Conservation (phyloP, 2,113 vertebrate genomes). For the Phaetusa simplex region DNA sequence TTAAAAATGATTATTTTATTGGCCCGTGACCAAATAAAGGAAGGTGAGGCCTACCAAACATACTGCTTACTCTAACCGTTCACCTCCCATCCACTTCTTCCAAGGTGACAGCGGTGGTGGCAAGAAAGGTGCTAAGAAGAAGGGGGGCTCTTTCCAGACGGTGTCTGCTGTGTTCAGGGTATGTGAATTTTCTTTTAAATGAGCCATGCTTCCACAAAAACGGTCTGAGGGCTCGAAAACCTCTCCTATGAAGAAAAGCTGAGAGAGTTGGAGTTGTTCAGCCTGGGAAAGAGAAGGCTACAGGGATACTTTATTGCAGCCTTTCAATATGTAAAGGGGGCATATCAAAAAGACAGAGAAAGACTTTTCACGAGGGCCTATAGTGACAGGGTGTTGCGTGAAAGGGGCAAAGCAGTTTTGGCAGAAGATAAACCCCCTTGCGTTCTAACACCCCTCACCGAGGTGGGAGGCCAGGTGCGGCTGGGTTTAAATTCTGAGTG, state of each 20-base stretch:
- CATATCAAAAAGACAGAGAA: background rate
- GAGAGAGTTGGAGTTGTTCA: background rate
- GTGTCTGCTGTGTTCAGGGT: constrained; percentile 89
- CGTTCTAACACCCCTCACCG: too few species aligned
- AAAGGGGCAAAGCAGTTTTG: too few species aligned
- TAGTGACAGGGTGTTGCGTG: background rate
- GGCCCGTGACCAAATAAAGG: background rate
- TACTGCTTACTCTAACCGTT: background rate
- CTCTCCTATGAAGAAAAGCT: background rate
- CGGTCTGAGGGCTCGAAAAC: background rate
- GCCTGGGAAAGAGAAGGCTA: background rate
- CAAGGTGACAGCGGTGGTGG: constrained; percentile 56
- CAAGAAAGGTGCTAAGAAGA: constrained; percentile 90
- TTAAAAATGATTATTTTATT: background rate
- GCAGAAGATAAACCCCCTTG: too few species aligned
- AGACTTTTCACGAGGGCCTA: background rate
- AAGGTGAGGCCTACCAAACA: background rate
- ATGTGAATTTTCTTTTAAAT: background rate
- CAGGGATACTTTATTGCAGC: accelerated
- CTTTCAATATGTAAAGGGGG: background rate
- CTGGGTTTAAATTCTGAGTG: too few species aligned
- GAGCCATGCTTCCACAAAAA: background rate
- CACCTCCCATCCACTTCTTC: background rate
- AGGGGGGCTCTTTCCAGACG: constrained; percentile 91
- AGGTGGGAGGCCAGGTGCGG: too few species aligned